Percentiles rank a stretch among this genome's conserved stretches.
These are phyloP conservation scores for Campoletis raptor DNA, from an alignment of 2,888 invertebrate species.

Conservation along the genomic window DNA sequence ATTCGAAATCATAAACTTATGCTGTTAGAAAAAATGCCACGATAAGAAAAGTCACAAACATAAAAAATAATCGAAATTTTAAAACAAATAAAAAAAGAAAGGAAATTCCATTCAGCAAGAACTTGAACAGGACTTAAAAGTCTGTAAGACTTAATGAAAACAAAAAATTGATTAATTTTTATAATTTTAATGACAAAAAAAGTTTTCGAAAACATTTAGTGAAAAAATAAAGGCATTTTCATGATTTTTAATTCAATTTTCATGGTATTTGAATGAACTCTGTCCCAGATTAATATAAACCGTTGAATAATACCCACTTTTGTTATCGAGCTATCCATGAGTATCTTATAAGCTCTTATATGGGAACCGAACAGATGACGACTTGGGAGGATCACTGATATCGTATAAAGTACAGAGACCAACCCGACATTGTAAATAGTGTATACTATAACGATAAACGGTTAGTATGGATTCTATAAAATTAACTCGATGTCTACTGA, in stretches of 20 bases:
- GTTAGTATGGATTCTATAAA: neutral
- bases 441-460: neutral
- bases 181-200: too few relatives aligned
- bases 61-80: too few relatives aligned
- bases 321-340: neutral
- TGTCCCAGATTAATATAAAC: neutral
- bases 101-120: too few relatives aligned
- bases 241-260: neutral
- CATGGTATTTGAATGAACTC: neutral
- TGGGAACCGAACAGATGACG: slow-evolving; percentile 16
- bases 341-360: neutral
- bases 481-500: slow-evolving; percentile 18
- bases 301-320: neutral
- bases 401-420: neutral
- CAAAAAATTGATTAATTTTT: too few relatives aligned
- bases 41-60: too few relatives aligned
- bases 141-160: too few relatives aligned
- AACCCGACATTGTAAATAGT: slow-evolving; percentile 10
- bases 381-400: slow-evolving; percentile 11
- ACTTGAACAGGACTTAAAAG: too few relatives aligned
- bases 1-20: too few relatives aligned
- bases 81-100: too few relatives aligned
- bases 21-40: too few relatives aligned
- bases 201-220: too few relatives aligned
- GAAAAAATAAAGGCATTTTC: too few relatives aligned